Conservation (phyloP, 2,797 vertebrate species). For the Forpus xanthops region DNA sequence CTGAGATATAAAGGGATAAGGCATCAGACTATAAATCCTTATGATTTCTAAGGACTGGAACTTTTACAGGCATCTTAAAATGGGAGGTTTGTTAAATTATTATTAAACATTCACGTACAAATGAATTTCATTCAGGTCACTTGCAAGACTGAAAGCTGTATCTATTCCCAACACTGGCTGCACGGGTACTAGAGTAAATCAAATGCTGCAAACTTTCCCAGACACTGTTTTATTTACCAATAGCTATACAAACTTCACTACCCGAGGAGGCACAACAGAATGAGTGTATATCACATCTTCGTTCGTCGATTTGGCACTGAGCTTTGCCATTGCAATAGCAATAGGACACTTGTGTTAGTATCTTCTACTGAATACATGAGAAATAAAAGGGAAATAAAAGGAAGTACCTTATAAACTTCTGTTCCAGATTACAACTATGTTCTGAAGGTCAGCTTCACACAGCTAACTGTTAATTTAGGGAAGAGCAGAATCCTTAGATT, state of each 20-base stretch:
- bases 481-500: not conserved
- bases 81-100: not conserved
- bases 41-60: not conserved
- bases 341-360: not conserved
- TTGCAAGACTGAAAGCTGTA: not conserved
- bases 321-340: not conserved
- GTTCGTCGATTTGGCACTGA: not conserved
- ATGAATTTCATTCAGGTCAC: not conserved
- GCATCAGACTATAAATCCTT: not conserved
- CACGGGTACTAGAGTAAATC: not conserved
- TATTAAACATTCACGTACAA: not conserved
- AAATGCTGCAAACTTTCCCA: not conserved
- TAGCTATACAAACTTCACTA: not conserved
- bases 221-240: not conserved
- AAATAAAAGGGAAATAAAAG: not conserved
- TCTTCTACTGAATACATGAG: not conserved
- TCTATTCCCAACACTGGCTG: not conserved
- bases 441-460: not conserved
- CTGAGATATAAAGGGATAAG: constrained; percentile 21
- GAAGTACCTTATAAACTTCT: not conserved
- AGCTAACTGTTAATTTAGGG: not conserved
- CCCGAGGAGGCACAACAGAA: not conserved
- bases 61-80: not conserved
- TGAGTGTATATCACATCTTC: not conserved
- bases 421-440: not conserved